phyloP scores from a whole-genome alignment of 2,113 vertebrate genomes.

The Bettongia penicillata region DNA sequence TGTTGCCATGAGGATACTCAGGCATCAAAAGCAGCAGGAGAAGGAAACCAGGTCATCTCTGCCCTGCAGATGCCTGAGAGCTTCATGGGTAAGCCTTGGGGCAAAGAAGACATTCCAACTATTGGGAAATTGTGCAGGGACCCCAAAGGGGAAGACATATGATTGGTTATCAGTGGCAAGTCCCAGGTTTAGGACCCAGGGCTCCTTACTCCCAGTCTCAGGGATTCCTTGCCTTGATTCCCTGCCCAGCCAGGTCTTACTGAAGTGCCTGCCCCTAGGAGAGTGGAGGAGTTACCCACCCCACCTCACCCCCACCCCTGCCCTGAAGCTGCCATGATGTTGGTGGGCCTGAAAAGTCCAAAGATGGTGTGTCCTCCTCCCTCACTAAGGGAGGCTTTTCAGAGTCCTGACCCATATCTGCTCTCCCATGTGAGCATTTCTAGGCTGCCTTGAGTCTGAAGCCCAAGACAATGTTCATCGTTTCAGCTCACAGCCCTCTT shows the following conservation, averaged over 20 bases:
- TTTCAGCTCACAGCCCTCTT: neutral
- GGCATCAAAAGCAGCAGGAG: neutral
- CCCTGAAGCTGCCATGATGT: accelerated
- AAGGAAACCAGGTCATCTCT: neutral
- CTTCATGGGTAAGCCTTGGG: neutral
- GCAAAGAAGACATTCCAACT: neutral
- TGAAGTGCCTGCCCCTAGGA: too few species aligned
- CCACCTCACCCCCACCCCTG: too few species aligned
- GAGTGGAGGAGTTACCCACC: neutral
- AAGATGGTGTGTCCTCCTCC: neutral
- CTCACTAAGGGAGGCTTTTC: accelerated
- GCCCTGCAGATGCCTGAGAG: accelerated
- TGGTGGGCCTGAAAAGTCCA: too few species aligned
- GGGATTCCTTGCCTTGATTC: neutral
- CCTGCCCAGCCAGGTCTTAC: neutral
- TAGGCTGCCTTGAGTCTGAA: neutral
- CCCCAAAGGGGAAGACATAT: neutral
- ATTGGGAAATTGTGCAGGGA: neutral
- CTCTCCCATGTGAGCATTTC: neutral
- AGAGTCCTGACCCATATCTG: accelerated
- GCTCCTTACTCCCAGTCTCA: neutral
- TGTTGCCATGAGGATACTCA: neutral
- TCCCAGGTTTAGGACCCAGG: neutral
- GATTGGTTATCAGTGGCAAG: too few species aligned
- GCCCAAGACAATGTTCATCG: neutral